phyloP scores from a whole-genome alignment of 2,797 vertebrate species.

The Aeoliscus strigatus region DNA sequence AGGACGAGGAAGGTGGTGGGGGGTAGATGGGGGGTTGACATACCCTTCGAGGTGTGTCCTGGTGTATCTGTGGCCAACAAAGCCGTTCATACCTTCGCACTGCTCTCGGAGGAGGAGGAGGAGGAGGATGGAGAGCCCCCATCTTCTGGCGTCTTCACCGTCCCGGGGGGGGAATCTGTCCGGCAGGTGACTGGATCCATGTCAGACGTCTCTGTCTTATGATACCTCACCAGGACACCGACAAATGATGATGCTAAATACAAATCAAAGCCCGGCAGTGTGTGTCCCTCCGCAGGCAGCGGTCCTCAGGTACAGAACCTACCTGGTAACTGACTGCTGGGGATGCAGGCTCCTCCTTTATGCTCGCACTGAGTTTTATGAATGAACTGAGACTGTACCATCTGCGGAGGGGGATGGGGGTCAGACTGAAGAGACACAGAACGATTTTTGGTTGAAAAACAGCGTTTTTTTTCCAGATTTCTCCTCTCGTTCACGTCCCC shows the following conservation, averaged over 20 bases:
- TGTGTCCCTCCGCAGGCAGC: conserved; percentile 48
- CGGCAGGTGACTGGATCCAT: conserved; percentile 88
- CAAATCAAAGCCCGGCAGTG: conserved; percentile 42
- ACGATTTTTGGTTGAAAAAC: conserved; percentile 16
- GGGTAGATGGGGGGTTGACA: too few relatives aligned
- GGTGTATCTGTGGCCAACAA: conserved; percentile 29
- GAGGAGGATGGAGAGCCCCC: conserved; percentile 82
- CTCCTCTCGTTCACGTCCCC: too few relatives aligned
- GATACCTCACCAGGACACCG: conserved; percentile 70
- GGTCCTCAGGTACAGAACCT: conserved; percentile 73
- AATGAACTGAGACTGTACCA: conserved; percentile 83
- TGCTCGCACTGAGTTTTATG: conserved; percentile 82
- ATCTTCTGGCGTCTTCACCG: conserved; percentile 79
- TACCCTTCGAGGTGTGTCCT: neutral
- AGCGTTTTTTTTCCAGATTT: conserved; percentile 10
- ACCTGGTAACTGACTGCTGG: conserved; percentile 78
- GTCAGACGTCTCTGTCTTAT: conserved; percentile 75
- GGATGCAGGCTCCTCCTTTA: conserved; percentile 79
- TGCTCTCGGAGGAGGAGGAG: conserved; percentile 79
- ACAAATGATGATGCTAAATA: conserved; percentile 31
- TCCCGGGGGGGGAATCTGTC: conserved; percentile 84
- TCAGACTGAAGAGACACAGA: conserved; percentile 25
- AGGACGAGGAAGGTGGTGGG: too few relatives aligned
- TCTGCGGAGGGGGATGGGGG: conserved; percentile 51
- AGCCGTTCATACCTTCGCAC: conserved; percentile 80